Evolutionary conservation across 2,888 invertebrate genomes (phyloP), one percentile per base, ranked within the genome.

Genomic region (Melieria crassipennis): DNA sequence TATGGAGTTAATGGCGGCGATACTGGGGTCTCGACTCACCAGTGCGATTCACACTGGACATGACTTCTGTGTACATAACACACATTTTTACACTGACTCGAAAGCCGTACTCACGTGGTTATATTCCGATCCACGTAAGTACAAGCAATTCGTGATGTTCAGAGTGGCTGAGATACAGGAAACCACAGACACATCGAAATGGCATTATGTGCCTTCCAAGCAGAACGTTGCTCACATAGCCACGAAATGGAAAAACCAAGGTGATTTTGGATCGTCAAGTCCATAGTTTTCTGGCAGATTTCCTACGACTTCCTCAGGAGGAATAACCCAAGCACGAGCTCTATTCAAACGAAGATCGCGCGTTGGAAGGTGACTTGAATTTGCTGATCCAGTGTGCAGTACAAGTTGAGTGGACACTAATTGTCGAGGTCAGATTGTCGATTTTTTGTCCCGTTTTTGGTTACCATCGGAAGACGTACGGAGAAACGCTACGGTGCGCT

Each of bases 1-100:
- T n/a, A n/a, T n/a, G n/a, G n/a, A n/a, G n/a, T n/a, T n/a, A n/a
- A n/a, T 75, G 4, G 76, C 76, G 5, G 78, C 79, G 0, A 72
- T 79, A 0, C 16, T 80, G 10, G 79, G 78, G 71, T 58, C 71
- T 6, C 72, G 76, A 11, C 64, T 77, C 47, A 75, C 70, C 1
- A 74, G 66, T 43, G 5, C 55, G 55, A 62, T 78, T 58, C 42
- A 56, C 0, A 71, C 74, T 46, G 68, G 30, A 2, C 75, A 74
- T 55, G 70, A 73, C 2, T 48, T 78, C 11, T 30, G 30, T 30
- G 3, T 30, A 30, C 30, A 30, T 30, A 30, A 30, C 30, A 30
- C 30, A 30, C 30, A 62, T 48, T 62, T 16, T 16, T 64, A 52
- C 52, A 6, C 64, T 10, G 64, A 64, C n/a, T 52, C 52, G 9